phyloP scores from a whole-genome alignment of 2,113 vertebrate species.

The Thalassoma bifasciatum region DNA sequence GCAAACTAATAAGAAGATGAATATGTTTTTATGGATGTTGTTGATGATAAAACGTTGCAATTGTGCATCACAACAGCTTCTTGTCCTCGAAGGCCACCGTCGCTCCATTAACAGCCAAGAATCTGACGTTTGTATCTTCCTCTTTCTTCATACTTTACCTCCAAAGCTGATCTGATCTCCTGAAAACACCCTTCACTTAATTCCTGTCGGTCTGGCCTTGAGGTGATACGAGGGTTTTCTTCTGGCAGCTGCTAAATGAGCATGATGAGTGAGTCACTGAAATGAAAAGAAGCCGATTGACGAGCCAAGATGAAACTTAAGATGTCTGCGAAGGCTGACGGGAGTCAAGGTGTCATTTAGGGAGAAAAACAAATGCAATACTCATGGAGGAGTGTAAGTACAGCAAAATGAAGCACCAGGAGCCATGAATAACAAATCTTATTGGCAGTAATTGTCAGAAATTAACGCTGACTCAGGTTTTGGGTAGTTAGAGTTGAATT shows the following conservation, averaged over 20 bases:
- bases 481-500: constrained; percentile 11
- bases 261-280: constrained; percentile 9
- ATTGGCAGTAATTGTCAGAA: constrained; percentile 17
- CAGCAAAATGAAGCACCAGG: not conserved
- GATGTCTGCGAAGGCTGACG: not conserved
- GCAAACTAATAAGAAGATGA: no score
- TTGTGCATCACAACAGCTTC: no score
- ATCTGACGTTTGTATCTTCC: no score
- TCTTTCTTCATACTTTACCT: no score
- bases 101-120: no score
- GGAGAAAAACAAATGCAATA: not conserved
- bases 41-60: no score
- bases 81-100: no score
- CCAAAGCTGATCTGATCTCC: not conserved
- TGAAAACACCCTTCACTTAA: not conserved
- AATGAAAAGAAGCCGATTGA: not conserved
- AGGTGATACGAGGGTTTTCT: not conserved
- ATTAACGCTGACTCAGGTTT: constrained; percentile 14
- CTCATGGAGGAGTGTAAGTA: not conserved
- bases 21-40: no score
- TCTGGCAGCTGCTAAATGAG: not conserved
- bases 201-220: not conserved
- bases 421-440: constrained; percentile 16
- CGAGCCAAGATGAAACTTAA: constrained; percentile 6
- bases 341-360: constrained; percentile 4